Conservation (phyloP, 2,113 vertebrate genomes). For the Dendropsophus ebraccatus region DNA sequence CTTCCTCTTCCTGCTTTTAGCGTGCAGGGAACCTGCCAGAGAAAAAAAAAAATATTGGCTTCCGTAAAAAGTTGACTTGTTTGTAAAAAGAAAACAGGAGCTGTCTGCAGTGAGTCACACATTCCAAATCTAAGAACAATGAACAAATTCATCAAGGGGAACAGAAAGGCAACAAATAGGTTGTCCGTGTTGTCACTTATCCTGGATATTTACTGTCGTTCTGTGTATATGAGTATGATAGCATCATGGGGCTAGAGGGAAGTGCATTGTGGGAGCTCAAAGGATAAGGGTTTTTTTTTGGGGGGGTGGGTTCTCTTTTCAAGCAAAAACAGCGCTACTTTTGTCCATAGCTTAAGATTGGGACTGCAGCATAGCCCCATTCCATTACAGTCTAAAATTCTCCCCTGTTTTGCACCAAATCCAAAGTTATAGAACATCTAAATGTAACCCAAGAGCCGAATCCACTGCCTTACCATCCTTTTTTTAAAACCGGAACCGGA, state of each 20-base stretch:
- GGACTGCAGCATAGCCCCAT: too few species aligned
- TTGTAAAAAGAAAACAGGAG: conserved; percentile 76
- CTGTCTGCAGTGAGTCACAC: conserved; percentile 74
- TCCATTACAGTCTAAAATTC: too few species aligned
- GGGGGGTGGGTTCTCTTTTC: too few species aligned
- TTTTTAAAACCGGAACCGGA: too few species aligned
- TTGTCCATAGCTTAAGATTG: too few species aligned
- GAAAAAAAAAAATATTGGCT: conserved; percentile 62
- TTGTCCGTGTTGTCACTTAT: neutral
- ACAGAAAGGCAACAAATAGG: neutral
- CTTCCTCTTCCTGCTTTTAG: conserved; percentile 70
- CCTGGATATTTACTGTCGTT: neutral
- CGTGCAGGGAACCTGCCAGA: conserved; percentile 56
- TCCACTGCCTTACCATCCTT: too few species aligned
- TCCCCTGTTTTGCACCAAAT: too few species aligned
- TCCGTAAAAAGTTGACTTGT: conserved; percentile 70
- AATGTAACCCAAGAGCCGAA: too few species aligned
- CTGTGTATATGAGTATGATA: neutral
- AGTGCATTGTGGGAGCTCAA: neutral
- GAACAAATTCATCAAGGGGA: neutral
- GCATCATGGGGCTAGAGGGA: neutral
- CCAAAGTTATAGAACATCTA: too few species aligned
- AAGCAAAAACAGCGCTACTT: too few species aligned
- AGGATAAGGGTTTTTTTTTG: too few species aligned
- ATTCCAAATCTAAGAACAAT: conserved; percentile 64